These are phyloP conservation scores for Aurelia sp. DNA, from an alignment of 30 jellyfish, hydroid and myxozoan genomes.

Conservation along the genomic window DNA sequence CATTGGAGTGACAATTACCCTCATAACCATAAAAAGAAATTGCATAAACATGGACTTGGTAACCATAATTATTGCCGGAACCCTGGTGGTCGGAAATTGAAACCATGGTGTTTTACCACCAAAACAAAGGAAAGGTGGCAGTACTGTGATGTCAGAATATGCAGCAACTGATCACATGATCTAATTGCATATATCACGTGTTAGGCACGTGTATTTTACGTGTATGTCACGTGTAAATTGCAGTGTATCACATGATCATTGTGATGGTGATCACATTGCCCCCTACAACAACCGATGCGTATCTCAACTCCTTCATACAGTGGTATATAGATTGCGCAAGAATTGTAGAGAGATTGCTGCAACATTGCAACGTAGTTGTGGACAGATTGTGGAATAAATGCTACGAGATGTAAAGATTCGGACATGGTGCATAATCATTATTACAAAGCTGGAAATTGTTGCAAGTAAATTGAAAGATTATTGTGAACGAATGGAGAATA, in stretches of 20 bases:
- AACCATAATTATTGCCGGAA: constrained; percentile 86
- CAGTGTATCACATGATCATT: background rate
- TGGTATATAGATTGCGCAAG: no score
- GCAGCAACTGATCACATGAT: constrained; percentile 38
- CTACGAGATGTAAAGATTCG: no score
- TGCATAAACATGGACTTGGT: constrained; percentile 80
- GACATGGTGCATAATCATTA: no score
- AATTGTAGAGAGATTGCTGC: no score
- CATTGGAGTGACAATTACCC: constrained; percentile 88
- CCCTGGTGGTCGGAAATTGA: constrained; percentile 90
- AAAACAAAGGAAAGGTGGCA: constrained; percentile 73
- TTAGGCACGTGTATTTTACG: background rate
- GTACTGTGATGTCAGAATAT: constrained; percentile 85
- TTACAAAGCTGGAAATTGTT: no score
- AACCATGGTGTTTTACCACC: constrained; percentile 99
- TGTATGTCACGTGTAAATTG: constrained; percentile 20
- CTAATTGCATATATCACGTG: constrained; percentile 4
- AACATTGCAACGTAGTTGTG: no score
- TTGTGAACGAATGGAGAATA: no score
- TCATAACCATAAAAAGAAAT: constrained; percentile 79
- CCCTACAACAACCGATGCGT: background rate
- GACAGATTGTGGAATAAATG: no score
- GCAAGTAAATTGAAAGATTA: no score
- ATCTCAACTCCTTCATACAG: background rate
- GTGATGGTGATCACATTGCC: background rate